phyloP scores from a whole-genome alignment of 2,113 vertebrate genomes.

The Rhynchopsitta pachyrhyncha region DNA sequence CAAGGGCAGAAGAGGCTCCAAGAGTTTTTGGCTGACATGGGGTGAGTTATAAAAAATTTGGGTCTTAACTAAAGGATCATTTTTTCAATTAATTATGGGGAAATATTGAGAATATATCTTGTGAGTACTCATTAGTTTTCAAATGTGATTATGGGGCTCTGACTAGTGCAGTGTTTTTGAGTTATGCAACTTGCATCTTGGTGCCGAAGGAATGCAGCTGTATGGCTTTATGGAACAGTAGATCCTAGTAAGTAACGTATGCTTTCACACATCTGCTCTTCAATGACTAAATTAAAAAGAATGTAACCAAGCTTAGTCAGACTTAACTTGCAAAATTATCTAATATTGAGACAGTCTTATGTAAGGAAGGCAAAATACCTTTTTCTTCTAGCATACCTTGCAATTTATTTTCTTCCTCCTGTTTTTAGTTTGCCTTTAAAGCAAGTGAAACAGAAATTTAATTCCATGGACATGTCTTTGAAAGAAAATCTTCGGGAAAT shows the following conservation, averaged over 20 bases:
- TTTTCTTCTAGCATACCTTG: background rate
- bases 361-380: background rate
- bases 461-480: conserved; percentile 92
- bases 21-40: conserved; percentile 97
- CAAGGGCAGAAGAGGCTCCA: conserved; percentile 94
- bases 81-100: background rate
- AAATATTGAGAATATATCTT: background rate
- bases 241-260: background rate
- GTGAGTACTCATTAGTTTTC: background rate
- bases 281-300: background rate
- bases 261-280: background rate
- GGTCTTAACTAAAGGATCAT: fast-evolving
- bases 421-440: conserved; percentile 87
- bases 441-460: conserved; percentile 94
- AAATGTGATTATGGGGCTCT: background rate
- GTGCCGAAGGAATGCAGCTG: background rate
- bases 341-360: background rate
- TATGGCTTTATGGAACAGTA: background rate
- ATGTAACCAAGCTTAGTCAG: background rate
- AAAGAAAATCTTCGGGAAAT: conserved; percentile 95
- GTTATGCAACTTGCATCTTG: background rate
- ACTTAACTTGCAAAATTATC: background rate
- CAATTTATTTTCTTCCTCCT: background rate
- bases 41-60: conserved; percentile 75
- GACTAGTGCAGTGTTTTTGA: background rate